Conservation (phyloP, 2,797 vertebrate genomes). For the Xenops minutus region DNA sequence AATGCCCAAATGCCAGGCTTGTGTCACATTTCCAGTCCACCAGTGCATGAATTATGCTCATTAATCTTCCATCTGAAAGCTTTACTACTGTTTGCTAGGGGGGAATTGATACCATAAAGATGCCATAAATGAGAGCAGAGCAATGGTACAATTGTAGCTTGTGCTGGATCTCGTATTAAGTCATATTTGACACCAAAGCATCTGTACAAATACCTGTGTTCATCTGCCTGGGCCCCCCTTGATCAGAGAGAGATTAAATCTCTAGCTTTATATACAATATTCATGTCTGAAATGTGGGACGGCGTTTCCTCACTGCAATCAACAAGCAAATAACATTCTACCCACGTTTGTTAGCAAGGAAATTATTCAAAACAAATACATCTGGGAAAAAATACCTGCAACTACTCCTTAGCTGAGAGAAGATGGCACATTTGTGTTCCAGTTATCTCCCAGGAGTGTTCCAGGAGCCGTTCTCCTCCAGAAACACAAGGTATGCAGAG, state of each 20-base stretch:
- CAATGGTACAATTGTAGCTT: slow-evolving; percentile 9
- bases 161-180: background rate
- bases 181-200: background rate
- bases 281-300: background rate
- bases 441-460: background rate
- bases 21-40: slow-evolving; percentile 39
- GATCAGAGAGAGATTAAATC: background rate
- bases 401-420: background rate
- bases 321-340: background rate
- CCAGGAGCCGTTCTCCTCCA: background rate
- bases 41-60: slow-evolving; percentile 24
- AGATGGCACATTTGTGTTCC: background rate
- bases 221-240: background rate
- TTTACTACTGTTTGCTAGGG: slow-evolving; percentile 39
- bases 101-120: background rate
- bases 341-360: accelerated
- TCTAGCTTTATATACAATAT: background rate
- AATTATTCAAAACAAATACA: background rate
- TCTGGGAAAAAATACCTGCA: background rate
- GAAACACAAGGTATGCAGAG: background rate
- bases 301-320: background rate
- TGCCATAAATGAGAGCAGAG: slow-evolving; percentile 32
- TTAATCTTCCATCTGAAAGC: slow-evolving; percentile 39
- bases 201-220: background rate
- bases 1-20: background rate